Evolutionary conservation across 1,140 invertebrate species (phyloP).

Genomic region (Ostrea edulis): DNA sequence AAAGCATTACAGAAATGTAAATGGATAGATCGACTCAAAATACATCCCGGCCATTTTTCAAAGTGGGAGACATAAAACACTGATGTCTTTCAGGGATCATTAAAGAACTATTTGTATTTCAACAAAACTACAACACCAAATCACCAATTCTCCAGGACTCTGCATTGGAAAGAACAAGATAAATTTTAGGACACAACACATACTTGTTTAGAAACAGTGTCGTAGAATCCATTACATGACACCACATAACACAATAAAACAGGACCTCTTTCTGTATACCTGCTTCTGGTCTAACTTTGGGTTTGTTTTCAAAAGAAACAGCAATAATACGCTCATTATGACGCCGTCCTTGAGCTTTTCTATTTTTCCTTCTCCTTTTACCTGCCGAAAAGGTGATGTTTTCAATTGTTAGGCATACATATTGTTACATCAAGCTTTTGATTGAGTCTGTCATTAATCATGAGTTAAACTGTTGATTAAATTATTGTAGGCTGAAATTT

Average conservation of each 20-base stretch:
- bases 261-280: neutral
- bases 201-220: too few species aligned
- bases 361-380: neutral
- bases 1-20: too few species aligned
- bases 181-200: neutral
- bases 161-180: neutral
- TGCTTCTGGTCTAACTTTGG: neutral
- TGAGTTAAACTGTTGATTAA: neutral
- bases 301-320: slow-evolving; percentile 2
- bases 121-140: neutral
- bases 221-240: too few species aligned
- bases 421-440: slow-evolving; percentile 26
- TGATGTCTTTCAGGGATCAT: too few species aligned
- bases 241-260: neutral
- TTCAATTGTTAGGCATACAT: neutral
- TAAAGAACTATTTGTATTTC: too few species aligned
- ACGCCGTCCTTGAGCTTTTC: neutral
- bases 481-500: neutral
- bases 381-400: slow-evolving; percentile 11
- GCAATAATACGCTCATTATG: neutral
- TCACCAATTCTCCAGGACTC: slow-evolving; percentile 23
- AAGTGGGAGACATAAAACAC: too few species aligned
- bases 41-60: too few species aligned
- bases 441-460: neutral
- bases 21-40: too few species aligned